Evolutionary conservation across 2,113 vertebrate species (phyloP), one percentile per base, ranked within the genome.

Genomic region (Peromyscus polionotus): DNA sequence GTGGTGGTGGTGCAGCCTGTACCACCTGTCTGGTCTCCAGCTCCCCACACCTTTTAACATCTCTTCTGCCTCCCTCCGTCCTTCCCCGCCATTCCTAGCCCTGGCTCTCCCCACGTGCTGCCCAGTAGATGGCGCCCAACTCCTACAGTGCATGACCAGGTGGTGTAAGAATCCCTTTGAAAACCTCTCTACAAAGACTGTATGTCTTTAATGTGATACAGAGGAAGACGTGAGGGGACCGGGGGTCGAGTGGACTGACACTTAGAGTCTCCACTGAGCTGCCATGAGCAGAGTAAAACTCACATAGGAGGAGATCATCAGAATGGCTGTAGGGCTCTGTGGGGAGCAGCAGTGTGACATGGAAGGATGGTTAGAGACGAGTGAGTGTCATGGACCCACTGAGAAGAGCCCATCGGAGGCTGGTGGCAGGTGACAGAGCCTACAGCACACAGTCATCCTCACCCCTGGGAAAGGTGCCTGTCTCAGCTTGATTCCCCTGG

Each of bases 81-180:
- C 24, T 88, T 57, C 68, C 72, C 16, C 0, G 2, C 28, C 75
- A 33, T 20, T 26, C 45, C 39, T 65, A 70, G 14, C 72, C 57
- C 91, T 73, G 72, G 22, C 13, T 54, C 24, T 76, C 22, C 5
- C 86, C 67, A 7, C 4, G 0, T 42, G 59, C 39, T 61, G 16
- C 61, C 83, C 88, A 61, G 13, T 16, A 72, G 54, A 72, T 4
- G 54, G n/a, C 51, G 31, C 85, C 68, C 65, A 13, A 2, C 42
- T 75, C 63, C 89, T 61, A 7, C 17, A 33, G 36, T 5, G 0
- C 22, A 20, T 7, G 31, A 59, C 67, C 24, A 68, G 54, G n/a
- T 11, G 39, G 12, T 31, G 3, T 33, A 31, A 7, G 0, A n/a
- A 48, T 84, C 10, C 0, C 51, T 81, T 24, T 22, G 36, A 85